Conservation (phyloP, 2,888 invertebrate genomes). For the Pseudanteris insignis region DNA sequence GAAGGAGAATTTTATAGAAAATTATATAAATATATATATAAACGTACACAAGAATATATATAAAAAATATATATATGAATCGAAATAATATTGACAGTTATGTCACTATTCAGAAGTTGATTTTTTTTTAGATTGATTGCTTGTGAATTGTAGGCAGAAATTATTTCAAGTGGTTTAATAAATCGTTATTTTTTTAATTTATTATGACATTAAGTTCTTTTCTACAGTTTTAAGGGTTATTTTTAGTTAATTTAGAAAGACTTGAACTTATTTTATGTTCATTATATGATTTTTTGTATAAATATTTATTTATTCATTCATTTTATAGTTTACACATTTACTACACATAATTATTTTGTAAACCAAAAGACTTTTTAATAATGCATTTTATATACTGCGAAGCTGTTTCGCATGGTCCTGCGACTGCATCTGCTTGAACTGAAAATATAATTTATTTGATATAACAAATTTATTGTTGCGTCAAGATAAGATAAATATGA, state of each 20-base stretch:
- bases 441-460: background rate
- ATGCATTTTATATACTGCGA: background rate
- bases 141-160: background rate
- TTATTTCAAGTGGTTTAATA: conserved; percentile 12
- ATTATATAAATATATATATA: conserved; percentile 40
- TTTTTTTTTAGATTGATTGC: background rate
- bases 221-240: conserved; percentile 3
- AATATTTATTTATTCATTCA: background rate
- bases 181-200: conserved; percentile 23
- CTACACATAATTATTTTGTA: no score
- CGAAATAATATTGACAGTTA: conserved; percentile 8
- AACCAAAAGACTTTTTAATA: no score
- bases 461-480: no score
- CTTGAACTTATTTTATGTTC: no score
- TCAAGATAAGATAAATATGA: no score
- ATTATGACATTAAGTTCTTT: conserved; percentile 9
- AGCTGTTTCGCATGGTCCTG: background rate
- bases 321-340: background rate
- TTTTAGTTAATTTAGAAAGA: no score
- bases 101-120: background rate
- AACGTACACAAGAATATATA: conserved; percentile 19
- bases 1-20: conserved; percentile 52
- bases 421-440: background rate
- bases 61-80: background rate
- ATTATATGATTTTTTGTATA: no score